These are phyloP conservation scores for Helicoverpa armigera DNA, from an alignment of 1,140 invertebrate genomes.

Conservation along the genomic window DNA sequence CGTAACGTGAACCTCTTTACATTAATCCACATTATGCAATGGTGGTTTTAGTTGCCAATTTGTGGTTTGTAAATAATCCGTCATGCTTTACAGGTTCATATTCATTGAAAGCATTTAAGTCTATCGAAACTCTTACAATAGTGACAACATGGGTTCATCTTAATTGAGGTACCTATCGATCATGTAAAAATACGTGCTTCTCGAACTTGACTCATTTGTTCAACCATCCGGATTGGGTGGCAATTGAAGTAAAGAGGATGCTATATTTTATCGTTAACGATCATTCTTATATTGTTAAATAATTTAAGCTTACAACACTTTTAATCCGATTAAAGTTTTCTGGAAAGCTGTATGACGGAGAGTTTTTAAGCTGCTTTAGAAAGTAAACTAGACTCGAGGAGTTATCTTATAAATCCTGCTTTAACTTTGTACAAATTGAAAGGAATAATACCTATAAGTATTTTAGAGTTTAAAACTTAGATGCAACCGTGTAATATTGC, in stretches of 20 bases:
- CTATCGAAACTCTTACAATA: no score
- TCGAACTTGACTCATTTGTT: no score
- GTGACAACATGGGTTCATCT: neutral
- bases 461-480: slow-evolving; percentile 9
- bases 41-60: neutral
- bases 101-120: neutral
- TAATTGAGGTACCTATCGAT: neutral
- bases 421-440: neutral
- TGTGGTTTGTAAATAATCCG: slow-evolving; percentile 26
- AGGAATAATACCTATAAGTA: no score
- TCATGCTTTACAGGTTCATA: neutral
- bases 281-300: neutral
- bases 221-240: neutral
- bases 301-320: neutral
- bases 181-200: no score
- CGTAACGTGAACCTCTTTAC: neutral
- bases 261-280: neutral
- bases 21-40: slow-evolving; percentile 11
- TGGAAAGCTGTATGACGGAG: neutral
- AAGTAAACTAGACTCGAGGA: neutral
- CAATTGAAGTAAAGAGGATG: neutral
- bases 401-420: neutral
- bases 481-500: neutral
- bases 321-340: neutral
- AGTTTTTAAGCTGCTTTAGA: neutral